Evolutionary conservation across 30 jellyfish, hydroid and myxozoan genomes (phyloP).

Genomic region (Nemopilema nomurai): DNA sequence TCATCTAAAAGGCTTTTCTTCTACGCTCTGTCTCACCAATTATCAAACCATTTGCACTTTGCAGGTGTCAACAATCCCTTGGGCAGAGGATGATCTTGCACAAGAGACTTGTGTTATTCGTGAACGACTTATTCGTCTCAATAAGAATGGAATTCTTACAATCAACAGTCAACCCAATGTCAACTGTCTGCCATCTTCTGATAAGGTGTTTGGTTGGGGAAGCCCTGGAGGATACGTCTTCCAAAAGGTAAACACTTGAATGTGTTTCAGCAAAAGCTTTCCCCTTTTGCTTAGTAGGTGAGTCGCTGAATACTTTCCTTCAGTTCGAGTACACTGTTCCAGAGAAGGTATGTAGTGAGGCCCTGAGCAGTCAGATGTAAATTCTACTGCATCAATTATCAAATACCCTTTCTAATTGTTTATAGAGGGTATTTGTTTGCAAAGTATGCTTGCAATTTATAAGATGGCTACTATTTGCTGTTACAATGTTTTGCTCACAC

Average conservation of each 20-base stretch:
- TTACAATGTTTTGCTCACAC: too few species aligned
- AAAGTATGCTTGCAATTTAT: too few species aligned
- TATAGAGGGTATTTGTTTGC: too few species aligned
- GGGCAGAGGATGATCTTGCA: slow-evolving; percentile 90
- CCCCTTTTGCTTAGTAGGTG: slow-evolving; percentile 36
- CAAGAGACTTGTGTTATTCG: slow-evolving; percentile 77
- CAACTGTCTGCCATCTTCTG: slow-evolving; percentile 75
- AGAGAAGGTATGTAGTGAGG: not conserved
- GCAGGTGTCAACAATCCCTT: slow-evolving; percentile 79
- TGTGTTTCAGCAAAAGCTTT: slow-evolving; percentile 24
- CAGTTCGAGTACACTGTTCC: slow-evolving; percentile 30
- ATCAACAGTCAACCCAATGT: slow-evolving; percentile 94
- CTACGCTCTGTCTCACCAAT: not conserved
- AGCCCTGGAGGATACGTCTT: slow-evolving; percentile 94
- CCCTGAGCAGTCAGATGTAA: too few species aligned
- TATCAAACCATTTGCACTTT: not conserved
- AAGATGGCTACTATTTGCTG: too few species aligned
- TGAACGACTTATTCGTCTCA: slow-evolving; percentile 60
- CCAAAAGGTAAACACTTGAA: slow-evolving; percentile 77
- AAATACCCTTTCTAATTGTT: too few species aligned
- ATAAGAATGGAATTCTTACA: slow-evolving; percentile 78
- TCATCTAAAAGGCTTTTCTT: too few species aligned
- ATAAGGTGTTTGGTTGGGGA: slow-evolving; percentile 91
- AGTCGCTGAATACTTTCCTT: slow-evolving; percentile 10
- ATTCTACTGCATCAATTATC: too few species aligned